Conservation (phyloP, 2,888 invertebrate species). For the Eustalomyia histrio region DNA sequence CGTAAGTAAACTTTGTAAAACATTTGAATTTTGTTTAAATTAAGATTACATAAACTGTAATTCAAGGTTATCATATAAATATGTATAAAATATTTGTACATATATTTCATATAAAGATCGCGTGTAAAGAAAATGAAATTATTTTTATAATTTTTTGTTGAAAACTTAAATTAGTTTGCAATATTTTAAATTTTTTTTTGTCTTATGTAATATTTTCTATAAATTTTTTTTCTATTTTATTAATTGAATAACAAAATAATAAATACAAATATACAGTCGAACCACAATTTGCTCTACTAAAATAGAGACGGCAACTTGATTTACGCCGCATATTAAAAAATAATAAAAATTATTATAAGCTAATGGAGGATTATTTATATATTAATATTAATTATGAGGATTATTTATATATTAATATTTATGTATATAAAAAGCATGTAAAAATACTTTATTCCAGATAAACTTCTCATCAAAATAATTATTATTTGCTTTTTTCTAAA, state of each 20-base stretch:
- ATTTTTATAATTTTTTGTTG: background rate
- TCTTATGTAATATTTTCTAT: conserved; percentile 19
- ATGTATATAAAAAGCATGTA: no score
- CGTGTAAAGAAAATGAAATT: conserved; percentile 3
- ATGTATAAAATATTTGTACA: background rate
- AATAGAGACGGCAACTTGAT: no score
- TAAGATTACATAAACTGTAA: conserved; percentile 6
- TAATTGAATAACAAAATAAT: background rate
- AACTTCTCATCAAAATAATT: no score
- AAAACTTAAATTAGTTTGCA: background rate
- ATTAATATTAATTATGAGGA: no score
- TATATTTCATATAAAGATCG: background rate
- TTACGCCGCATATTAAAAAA: no score
- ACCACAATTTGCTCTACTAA: no score
- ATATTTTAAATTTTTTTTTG: conserved; percentile 3
- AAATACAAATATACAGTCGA: background rate
- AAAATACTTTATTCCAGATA: no score
- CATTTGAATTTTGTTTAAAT: background rate
- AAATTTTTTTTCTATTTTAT: background rate
- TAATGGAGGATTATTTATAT: no score
- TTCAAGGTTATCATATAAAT: conserved; percentile 13
- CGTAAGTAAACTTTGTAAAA: background rate
- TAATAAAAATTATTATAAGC: no score
- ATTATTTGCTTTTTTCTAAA: no score
- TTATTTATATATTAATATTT: no score